A percentile compares a stretch with the other conserved stretches of the same genome.
These are phyloP conservation scores for Coranthus polyacanthus DNA, from an alignment of 2,797 vertebrate species.

Conservation along the genomic window DNA sequence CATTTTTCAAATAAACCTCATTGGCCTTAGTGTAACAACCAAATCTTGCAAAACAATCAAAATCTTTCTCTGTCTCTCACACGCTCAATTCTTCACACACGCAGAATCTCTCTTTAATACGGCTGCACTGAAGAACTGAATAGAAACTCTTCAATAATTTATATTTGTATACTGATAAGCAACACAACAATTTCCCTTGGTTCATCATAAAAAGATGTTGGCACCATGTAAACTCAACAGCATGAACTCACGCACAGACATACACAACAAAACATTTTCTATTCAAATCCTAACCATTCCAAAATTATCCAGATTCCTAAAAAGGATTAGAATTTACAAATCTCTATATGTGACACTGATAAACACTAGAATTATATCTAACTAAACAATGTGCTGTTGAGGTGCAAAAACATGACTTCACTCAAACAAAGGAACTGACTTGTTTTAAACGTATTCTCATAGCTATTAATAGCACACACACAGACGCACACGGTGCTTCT, in stretches of 20 bases:
- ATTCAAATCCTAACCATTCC: slow-evolving; percentile 33
- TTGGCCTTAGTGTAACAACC: slow-evolving; percentile 73
- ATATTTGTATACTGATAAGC: slow-evolving; percentile 69
- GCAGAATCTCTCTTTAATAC: slow-evolving; percentile 53
- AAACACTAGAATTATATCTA: slow-evolving; percentile 56
- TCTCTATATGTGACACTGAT: slow-evolving; percentile 39
- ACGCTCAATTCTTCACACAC: slow-evolving; percentile 37
- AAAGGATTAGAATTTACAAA: slow-evolving; percentile 60
- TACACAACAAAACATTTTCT: slow-evolving; percentile 42
- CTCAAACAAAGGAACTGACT: slow-evolving; percentile 67
- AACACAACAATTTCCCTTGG: slow-evolving; percentile 60
- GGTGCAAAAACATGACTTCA: slow-evolving; percentile 57
- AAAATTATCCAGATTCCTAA: slow-evolving; percentile 42
- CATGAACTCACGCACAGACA: slow-evolving; percentile 27
- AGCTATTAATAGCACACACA: slow-evolving; percentile 74
- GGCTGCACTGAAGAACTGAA: slow-evolving; percentile 62
- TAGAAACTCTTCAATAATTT: slow-evolving; percentile 74
- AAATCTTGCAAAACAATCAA: slow-evolving; percentile 50
- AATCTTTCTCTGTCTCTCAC: slow-evolving; percentile 43
- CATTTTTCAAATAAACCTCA: slow-evolving; percentile 87
- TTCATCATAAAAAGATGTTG: slow-evolving; percentile 52
- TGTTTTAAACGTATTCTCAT: slow-evolving; percentile 70
- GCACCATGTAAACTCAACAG: slow-evolving; percentile 42
- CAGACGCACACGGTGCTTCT: slow-evolving; percentile 40
- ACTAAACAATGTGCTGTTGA: slow-evolving; percentile 46